phyloP scores from a whole-genome alignment of 2,113 vertebrate species.

The Sterrhoptilus dennistouni region DNA sequence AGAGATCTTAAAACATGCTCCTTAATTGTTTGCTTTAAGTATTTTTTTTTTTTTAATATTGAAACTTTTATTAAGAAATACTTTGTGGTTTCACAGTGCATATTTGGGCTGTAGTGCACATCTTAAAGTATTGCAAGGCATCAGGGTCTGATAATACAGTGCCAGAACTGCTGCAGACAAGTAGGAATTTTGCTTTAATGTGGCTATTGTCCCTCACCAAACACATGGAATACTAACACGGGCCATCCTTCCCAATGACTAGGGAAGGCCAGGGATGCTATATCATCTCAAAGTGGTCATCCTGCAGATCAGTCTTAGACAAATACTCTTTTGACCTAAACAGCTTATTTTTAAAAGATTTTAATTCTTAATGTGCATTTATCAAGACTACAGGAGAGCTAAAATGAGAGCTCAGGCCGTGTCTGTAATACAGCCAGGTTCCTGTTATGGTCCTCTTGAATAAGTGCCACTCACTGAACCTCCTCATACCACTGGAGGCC shows the following conservation, averaged over 20 bases:
- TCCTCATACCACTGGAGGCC: background rate
- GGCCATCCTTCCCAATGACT: background rate
- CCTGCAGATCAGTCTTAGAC: background rate
- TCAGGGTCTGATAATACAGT: background rate
- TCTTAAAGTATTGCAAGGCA: background rate
- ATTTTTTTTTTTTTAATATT: too few species aligned
- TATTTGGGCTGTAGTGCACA: background rate
- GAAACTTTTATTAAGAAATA: background rate
- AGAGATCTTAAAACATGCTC: background rate
- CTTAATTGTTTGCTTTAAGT: background rate
- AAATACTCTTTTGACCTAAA: background rate
- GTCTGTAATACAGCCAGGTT: background rate
- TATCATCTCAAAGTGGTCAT: background rate
- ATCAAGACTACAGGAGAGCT: background rate
- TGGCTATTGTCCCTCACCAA: background rate
- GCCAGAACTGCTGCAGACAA: background rate
- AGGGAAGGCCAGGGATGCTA: background rate
- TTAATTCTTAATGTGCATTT: background rate
- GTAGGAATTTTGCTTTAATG: background rate
- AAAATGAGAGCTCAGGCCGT: background rate
- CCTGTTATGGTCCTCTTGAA: background rate
- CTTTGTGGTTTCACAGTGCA: background rate
- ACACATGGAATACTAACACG: background rate
- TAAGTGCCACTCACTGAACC: background rate
- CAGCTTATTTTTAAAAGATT: background rate